Evolutionary conservation across 2,888 invertebrate species (phyloP).

Genomic region (Adelphocoris suturalis): DNA sequence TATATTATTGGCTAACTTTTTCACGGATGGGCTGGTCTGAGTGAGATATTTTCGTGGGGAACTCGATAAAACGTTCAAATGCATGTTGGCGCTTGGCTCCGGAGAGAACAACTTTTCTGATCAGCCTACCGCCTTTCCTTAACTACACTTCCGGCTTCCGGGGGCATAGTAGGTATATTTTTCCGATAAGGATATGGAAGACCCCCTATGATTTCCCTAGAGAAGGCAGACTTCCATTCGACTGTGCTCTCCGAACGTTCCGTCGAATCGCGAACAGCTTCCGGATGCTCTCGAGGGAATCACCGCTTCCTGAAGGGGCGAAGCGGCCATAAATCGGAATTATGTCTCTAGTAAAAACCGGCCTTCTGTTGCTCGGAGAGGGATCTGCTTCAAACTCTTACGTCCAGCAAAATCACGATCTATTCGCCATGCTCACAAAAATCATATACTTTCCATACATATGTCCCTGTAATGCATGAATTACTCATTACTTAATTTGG

Average conservation of each 20-base stretch:
- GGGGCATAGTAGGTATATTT: slow-evolving; percentile 3
- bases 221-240: background rate
- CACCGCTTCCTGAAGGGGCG: background rate
- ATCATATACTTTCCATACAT: no score
- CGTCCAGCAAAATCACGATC: no score
- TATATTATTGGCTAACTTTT: no score
- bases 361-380: slow-evolving; percentile 11
- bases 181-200: slow-evolving; percentile 17
- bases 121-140: background rate
- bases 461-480: no score
- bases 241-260: background rate
- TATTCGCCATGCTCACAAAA: no score
- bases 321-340: background rate
- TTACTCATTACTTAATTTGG: no score
- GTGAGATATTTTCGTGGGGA: no score
- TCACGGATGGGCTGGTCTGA: no score
- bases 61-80: no score
- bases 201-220: slow-evolving; percentile 11
- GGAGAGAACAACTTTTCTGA: background rate
- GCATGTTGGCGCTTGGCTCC: no score
- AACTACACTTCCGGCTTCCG: slow-evolving; percentile 20
- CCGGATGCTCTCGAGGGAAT: background rate
- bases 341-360: background rate
- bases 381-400: background rate
- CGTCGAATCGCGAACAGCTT: slow-evolving; percentile 11